Base-by-base conservation (phyloP, 2,113 vertebrate species). In the Aptenodytes forsteri region DNA sequence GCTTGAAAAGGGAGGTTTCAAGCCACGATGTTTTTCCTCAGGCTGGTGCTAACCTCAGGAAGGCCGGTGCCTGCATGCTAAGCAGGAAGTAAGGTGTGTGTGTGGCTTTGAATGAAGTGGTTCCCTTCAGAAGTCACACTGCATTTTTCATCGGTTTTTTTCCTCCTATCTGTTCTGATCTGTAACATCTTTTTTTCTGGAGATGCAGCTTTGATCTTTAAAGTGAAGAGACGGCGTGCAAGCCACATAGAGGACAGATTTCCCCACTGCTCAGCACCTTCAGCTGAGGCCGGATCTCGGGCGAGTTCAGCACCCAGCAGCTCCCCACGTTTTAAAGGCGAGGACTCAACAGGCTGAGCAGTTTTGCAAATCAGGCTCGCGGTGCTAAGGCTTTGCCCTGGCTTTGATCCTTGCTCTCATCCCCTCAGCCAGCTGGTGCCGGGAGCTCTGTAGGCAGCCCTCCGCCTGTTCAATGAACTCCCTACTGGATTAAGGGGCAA, bases 151-250 rank as follows among this genome's bases (percentile, higher is more conserved):
- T 83, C 62, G 4, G 42, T 87, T 87, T 79, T 61, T 40, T 5
- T 11, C 54, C 34, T 66, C 32, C 67, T 88, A 5, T 88, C 87
- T 93, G 66, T 47, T 94, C 4, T 7, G 62, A 93, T 94, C 89
- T 93, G 70, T 90, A 88, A 85, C 77, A 73, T 69, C 66, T 84
- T 56, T 75, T 89, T 72, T 71, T 21, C 84, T 87, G 93, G 84
- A 96, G 94, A 59, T 80, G 89, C 66, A 66, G 75, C 96, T 96
- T 97, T 97, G 93, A 94, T 96, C 87, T 96, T n/a, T 85, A 55
- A 76, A 62, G 95, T 0, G 15, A 21, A 2, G 47, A 67, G 83
- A 38, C 0, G 0, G 46, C 3, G 13, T 15, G 72, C 42, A 29
- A 67, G 54, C 67, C 78, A 3, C 54, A 9, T 1, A 61, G 84